Evolutionary conservation across 1,140 invertebrate genomes (phyloP).

Genomic region (Solenopsis invicta): DNA sequence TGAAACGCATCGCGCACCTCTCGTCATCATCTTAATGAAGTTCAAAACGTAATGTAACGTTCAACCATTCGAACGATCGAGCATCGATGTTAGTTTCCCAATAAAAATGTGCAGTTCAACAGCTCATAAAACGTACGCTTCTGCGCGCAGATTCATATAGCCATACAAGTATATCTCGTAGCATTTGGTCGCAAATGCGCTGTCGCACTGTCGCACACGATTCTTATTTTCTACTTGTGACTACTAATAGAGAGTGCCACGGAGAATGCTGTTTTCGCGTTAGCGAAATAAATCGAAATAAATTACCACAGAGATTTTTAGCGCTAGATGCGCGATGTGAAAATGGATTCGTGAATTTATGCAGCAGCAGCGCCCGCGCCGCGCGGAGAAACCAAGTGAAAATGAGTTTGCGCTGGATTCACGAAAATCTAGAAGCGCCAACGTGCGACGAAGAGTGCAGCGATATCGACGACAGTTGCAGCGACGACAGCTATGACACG

Average conservation of each 20-base stretch:
- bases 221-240: neutral
- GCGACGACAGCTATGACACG: constrained; percentile 83
- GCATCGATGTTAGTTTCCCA: neutral
- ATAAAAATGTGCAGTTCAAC: neutral
- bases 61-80: no score
- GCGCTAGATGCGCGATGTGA: neutral
- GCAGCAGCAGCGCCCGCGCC: no score
- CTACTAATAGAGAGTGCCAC: no score
- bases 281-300: constrained; percentile 44
- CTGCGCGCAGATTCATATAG: neutral
- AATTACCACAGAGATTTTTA: neutral
- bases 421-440: constrained; percentile 82
- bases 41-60: neutral
- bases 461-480: constrained; percentile 84
- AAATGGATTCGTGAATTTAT: constrained; percentile 33
- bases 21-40: neutral
- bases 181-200: neutral
- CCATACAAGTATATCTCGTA: neutral
- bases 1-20: neutral
- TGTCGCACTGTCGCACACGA: no score
- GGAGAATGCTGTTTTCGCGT: neutral
- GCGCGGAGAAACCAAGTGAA: constrained; percentile 47
- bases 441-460: constrained; percentile 84
- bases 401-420: constrained; percentile 85
- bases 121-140: constrained; percentile 17